Evolutionary conservation across 2,888 invertebrate genomes (phyloP).

Genomic region (Hypselothyrea guttata): DNA sequence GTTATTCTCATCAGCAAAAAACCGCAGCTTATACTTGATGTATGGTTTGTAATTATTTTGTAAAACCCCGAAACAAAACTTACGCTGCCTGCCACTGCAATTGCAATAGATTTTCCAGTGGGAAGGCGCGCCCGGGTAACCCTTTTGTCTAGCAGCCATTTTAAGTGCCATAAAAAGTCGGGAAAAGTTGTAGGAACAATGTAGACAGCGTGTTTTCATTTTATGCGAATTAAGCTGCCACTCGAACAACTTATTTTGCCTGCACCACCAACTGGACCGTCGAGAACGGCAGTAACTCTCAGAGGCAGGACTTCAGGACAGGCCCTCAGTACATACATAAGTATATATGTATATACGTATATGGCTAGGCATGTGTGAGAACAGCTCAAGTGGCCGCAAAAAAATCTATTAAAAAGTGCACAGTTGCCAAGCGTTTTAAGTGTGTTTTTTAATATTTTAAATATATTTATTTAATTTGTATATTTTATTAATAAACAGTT

Average conservation of each 20-base stretch:
- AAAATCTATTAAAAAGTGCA: too few relatives aligned
- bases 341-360: neutral
- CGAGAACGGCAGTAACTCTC: conserved; percentile 46
- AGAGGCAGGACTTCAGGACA: neutral
- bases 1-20: too few relatives aligned
- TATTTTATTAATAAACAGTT: too few relatives aligned
- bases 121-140: conserved; percentile 52
- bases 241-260: conserved; percentile 78
- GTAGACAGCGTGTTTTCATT: conserved; percentile 82
- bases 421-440: too few relatives aligned
- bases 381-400: too few relatives aligned
- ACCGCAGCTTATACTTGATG: conserved; percentile 11
- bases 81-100: conserved; percentile 28
- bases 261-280: conserved; percentile 55
- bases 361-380: neutral
- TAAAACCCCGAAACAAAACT: conserved; percentile 21
- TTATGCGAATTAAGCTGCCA: conserved; percentile 82
- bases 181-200: conserved; percentile 81
- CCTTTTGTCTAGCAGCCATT: conserved; percentile 77
- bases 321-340: neutral
- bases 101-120: conserved; percentile 62
- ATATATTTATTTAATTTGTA: too few relatives aligned
- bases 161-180: conserved; percentile 76
- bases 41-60: conserved; percentile 51
- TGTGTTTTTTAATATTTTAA: too few relatives aligned